Conservation (phyloP, 2,113 vertebrate species). For the Phyllostomus discolor region DNA sequence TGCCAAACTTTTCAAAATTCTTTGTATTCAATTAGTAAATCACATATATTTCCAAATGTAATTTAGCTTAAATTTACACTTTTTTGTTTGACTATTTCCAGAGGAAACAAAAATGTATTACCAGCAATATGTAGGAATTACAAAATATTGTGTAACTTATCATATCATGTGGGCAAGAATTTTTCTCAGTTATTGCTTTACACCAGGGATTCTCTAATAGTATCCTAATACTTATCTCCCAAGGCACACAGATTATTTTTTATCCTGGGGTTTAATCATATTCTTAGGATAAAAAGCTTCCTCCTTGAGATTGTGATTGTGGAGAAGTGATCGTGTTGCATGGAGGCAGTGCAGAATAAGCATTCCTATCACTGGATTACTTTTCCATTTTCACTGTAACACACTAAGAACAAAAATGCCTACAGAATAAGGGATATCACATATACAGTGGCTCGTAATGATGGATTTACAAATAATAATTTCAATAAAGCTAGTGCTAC, state of each 20-base stretch:
- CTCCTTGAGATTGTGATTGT: neutral
- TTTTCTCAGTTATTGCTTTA: conserved; percentile 46
- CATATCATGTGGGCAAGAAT: neutral
- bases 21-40: conserved; percentile 18
- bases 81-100: conserved; percentile 11
- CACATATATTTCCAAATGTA: neutral
- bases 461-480: neutral
- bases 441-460: neutral
- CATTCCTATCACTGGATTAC: neutral
- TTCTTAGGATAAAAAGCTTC: conserved; percentile 29
- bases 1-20: neutral
- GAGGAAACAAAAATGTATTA: conserved; percentile 32
- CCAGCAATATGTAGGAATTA: neutral
- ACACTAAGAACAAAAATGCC: neutral
- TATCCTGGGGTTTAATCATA: conserved; percentile 10
- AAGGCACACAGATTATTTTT: neutral
- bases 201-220: neutral
- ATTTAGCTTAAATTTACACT: neutral
- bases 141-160: conserved; percentile 16
- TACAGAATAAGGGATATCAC: neutral
- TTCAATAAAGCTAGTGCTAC: neutral
- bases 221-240: conserved; percentile 24
- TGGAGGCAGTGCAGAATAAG: neutral
- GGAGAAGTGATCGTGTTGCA: neutral
- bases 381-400: conserved; percentile 7